phyloP scores from a whole-genome alignment of 2,113 vertebrate species.

The Petroica traversi region DNA sequence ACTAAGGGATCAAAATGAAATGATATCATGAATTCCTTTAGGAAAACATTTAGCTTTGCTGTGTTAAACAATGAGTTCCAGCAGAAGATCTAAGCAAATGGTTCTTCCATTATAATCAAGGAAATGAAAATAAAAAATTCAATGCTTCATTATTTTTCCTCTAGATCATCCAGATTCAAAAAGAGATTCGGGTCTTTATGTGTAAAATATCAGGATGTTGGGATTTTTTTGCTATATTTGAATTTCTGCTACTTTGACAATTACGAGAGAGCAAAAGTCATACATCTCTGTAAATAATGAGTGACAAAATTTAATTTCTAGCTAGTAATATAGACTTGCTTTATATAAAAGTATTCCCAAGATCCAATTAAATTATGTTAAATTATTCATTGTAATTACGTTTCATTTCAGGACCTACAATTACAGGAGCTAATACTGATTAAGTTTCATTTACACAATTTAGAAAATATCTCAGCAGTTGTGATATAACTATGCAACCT shows the following conservation, averaged over 20 bases:
- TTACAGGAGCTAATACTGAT: not conserved
- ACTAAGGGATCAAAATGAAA: not conserved
- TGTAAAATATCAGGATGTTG: not conserved
- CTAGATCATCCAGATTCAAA: not conserved
- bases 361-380: not conserved
- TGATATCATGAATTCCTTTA: not conserved
- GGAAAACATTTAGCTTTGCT: not conserved
- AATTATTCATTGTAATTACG: slow-evolving; percentile 40
- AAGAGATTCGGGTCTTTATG: not conserved
- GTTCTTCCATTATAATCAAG: not conserved
- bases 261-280: not conserved
- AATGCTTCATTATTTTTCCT: not conserved
- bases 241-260: not conserved
- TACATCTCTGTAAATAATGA: not conserved
- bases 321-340: not conserved
- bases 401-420: not conserved
- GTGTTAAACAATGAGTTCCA: not conserved
- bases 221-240: not conserved
- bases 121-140: not conserved
- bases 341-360: not conserved
- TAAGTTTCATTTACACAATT: not conserved
- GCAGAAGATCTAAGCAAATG: not conserved
- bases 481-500: not conserved
- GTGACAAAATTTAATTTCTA: not conserved
- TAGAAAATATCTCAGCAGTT: not conserved